Evolutionary conservation across 2,888 invertebrate genomes (phyloP).

Genomic region (Thymelicus acteon): DNA sequence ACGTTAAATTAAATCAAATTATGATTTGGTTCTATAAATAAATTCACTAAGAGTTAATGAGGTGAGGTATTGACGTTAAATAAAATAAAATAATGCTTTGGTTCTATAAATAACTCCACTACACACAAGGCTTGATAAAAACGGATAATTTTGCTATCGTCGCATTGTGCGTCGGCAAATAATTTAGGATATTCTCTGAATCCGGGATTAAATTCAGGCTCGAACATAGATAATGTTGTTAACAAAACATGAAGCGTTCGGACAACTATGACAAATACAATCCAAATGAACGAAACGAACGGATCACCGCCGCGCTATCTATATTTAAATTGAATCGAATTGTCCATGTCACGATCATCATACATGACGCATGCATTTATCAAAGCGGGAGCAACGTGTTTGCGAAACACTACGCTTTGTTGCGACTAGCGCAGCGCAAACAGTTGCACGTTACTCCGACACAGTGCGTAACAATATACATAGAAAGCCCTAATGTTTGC

Average conservation of each 20-base stretch:
- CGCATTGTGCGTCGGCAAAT: too few species aligned
- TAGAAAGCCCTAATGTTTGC: constrained; percentile 79
- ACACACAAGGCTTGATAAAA: too few species aligned
- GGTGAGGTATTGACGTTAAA: too few species aligned
- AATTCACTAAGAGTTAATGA: too few species aligned
- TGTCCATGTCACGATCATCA: constrained; percentile 40
- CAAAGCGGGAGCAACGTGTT: constrained; percentile 53
- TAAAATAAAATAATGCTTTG: too few species aligned
- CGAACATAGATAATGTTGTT: neutral
- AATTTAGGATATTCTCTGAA: too few species aligned
- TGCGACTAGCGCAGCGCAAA: constrained; percentile 66
- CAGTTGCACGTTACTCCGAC: constrained; percentile 54
- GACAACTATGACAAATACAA: constrained; percentile 12
- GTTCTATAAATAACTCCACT: too few species aligned
- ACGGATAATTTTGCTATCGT: too few species aligned
- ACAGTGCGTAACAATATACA: constrained; percentile 73
- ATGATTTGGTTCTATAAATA: too few species aligned
- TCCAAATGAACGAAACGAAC: constrained; percentile 7
- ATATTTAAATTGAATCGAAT: constrained; percentile 37
- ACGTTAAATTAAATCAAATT: too few species aligned
- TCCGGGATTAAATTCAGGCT: neutral
- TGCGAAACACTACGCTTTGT: constrained; percentile 71
- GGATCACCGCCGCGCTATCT: constrained; percentile 4
- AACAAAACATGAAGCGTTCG: constrained; percentile 3
- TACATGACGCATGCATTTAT: constrained; percentile 44